A percentile compares a stretch with the other conserved stretches of the same genome.
phyloP scores from a whole-genome alignment of 2,113 vertebrate species.

The Oryzias woworae region DNA sequence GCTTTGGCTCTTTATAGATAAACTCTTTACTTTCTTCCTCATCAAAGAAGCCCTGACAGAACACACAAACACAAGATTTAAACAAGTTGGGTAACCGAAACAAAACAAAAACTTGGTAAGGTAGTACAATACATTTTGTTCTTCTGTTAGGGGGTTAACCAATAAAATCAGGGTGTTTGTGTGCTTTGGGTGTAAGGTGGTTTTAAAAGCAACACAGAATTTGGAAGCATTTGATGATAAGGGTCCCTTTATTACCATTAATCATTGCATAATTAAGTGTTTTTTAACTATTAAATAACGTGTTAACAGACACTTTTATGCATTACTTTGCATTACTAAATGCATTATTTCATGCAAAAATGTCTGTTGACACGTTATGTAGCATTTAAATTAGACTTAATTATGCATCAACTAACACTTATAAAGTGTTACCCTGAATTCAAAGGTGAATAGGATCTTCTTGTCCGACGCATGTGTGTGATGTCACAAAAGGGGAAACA shows the following conservation, averaged over 20 bases:
- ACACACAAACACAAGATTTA: constrained; percentile 37
- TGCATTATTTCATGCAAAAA: too few relatives aligned
- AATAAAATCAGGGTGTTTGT: constrained; percentile 10
- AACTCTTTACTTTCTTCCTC: constrained; percentile 99
- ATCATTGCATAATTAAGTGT: too few relatives aligned
- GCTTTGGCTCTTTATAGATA: constrained; percentile 97
- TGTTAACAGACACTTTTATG: too few relatives aligned
- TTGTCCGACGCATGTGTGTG: constrained; percentile 22
- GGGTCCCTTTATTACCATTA: too few relatives aligned
- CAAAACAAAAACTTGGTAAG: too few relatives aligned
- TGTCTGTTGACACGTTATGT: too few relatives aligned
- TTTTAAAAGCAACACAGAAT: constrained; percentile 27
- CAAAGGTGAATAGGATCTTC: constrained; percentile 43
- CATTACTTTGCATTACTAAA: too few relatives aligned
- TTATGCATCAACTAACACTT: too few relatives aligned
- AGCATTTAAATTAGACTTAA: too few relatives aligned
- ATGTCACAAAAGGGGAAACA: constrained; percentile 21
- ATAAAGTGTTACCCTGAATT: not conserved
- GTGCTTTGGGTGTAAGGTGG: constrained; percentile 33
- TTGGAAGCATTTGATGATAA: too few relatives aligned
- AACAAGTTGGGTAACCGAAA: too few relatives aligned
- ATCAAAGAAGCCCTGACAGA: constrained; percentile 92
- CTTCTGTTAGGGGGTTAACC: constrained; percentile 44
- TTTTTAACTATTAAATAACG: too few relatives aligned
- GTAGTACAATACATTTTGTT: not conserved